phyloP scores from a whole-genome alignment of 2,797 vertebrate species.

The Bufotes viridis region DNA sequence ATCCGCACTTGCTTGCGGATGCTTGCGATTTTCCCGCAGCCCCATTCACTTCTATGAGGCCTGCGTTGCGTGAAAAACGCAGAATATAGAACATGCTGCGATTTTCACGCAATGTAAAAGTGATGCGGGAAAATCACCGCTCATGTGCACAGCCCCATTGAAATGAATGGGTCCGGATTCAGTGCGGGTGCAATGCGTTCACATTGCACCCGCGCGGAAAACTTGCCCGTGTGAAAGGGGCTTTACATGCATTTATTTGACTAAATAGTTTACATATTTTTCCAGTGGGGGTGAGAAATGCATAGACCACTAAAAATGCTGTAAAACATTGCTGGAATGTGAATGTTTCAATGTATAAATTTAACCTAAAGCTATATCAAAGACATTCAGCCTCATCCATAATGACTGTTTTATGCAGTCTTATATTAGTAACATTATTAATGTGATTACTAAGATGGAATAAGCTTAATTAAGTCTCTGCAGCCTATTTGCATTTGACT shows the following conservation, averaged over 20 bases:
- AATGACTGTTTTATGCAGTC: slow-evolving; percentile 17
- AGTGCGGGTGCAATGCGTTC: no score
- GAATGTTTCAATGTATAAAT: background rate
- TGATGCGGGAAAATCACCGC: no score
- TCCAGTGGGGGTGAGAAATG: background rate
- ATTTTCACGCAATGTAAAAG: no score
- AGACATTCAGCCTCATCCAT: background rate
- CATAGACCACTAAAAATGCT: background rate
- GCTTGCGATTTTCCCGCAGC: no score
- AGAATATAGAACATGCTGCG: no score
- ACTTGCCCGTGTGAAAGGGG: no score
- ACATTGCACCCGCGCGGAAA: no score
- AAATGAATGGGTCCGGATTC: no score
- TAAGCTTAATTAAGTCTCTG: slow-evolving; percentile 9
- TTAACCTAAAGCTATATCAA: background rate
- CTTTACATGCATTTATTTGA: background rate
- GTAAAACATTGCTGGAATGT: background rate
- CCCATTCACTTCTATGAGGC: no score
- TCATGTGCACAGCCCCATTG: no score
- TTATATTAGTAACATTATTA: slow-evolving; percentile 18
- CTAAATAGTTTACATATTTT: background rate
- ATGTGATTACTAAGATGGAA: slow-evolving; percentile 26
- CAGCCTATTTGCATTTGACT: background rate
- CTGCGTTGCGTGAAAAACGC: no score
- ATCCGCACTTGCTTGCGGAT: no score